Conservation (phyloP, 2,113 vertebrate species). For the Falcunculus frontatus region DNA sequence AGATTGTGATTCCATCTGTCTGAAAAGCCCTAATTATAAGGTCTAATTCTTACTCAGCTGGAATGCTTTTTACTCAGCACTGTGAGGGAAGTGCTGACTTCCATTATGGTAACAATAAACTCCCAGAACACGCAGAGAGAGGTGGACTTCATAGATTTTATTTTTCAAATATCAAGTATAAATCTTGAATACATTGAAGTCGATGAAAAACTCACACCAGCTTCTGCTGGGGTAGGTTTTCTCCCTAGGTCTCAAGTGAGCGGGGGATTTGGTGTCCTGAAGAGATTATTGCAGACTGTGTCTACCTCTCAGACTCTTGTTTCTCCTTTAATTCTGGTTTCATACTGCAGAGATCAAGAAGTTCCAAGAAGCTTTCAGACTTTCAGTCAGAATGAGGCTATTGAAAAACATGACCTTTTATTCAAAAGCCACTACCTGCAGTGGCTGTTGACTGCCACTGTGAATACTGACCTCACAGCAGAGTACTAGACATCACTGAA, state of each 20-base stretch:
- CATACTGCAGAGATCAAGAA: conserved; percentile 42
- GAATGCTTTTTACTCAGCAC: conserved; percentile 34
- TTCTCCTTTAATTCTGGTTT: conserved; percentile 31
- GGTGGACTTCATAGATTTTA: conserved; percentile 10
- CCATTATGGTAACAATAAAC: conserved; percentile 31
- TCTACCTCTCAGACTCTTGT: neutral
- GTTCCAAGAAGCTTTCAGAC: conserved; percentile 53
- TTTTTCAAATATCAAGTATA: neutral
- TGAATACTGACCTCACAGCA: conserved; percentile 53
- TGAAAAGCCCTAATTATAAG: neutral
- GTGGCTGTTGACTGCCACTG: conserved; percentile 59
- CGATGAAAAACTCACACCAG: neutral
- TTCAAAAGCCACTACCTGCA: conserved; percentile 60
- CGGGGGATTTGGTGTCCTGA: neutral
- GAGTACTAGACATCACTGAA: conserved; percentile 18
- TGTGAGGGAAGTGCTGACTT: neutral
- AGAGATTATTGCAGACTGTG: neutral
- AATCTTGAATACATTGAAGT: neutral
- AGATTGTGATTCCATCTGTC: neutral
- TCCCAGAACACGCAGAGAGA: conserved; percentile 15
- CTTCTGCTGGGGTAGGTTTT: neutral
- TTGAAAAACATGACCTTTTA: conserved; percentile 68
- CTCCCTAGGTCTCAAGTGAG: neutral
- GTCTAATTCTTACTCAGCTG: conserved; percentile 32
- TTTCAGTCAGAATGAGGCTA: conserved; percentile 50